Conservation (phyloP, 2,113 vertebrate genomes). For the Chlorodrepanis virens region DNA sequence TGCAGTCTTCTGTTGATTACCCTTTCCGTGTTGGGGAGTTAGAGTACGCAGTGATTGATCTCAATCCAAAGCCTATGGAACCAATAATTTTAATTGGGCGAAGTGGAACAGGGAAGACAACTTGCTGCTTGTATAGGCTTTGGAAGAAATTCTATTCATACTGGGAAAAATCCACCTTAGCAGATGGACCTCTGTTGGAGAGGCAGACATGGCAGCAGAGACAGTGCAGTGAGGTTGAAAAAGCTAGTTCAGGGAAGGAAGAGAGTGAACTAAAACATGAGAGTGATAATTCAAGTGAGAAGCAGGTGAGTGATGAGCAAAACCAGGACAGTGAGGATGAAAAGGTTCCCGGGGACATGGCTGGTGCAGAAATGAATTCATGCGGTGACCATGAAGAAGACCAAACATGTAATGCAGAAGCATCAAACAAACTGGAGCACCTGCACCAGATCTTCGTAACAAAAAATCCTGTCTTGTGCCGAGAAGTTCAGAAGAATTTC, state of each 20-base stretch:
- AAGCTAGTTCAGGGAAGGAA: neutral
- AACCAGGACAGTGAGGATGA: neutral
- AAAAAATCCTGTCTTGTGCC: constrained; percentile 81
- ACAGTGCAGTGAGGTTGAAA: neutral
- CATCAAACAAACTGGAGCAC: constrained; percentile 62
- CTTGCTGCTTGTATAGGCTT: constrained; percentile 80
- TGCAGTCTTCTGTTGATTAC: constrained; percentile 73
- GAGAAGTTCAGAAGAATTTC: constrained; percentile 82
- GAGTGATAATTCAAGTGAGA: neutral
- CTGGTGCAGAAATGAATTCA: neutral
- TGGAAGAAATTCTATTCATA: constrained; percentile 80
- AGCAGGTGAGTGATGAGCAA: neutral
- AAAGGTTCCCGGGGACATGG: neutral
- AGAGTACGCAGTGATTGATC: constrained; percentile 77
- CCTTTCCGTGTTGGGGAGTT: constrained; percentile 82
- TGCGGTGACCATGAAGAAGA: neutral
- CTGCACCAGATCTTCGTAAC: constrained; percentile 81
- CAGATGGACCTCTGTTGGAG: constrained; percentile 68
- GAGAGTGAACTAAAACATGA: neutral
- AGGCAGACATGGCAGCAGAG: constrained; percentile 68
- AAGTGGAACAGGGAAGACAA: constrained; percentile 82
- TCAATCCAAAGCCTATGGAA: constrained; percentile 76
- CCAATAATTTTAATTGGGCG: constrained; percentile 82
- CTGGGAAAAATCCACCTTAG: constrained; percentile 72
- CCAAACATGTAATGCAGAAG: rapidly evolving